phyloP scores from a whole-genome alignment of 2,113 vertebrate genomes.

The Fulmarus glacialis region DNA sequence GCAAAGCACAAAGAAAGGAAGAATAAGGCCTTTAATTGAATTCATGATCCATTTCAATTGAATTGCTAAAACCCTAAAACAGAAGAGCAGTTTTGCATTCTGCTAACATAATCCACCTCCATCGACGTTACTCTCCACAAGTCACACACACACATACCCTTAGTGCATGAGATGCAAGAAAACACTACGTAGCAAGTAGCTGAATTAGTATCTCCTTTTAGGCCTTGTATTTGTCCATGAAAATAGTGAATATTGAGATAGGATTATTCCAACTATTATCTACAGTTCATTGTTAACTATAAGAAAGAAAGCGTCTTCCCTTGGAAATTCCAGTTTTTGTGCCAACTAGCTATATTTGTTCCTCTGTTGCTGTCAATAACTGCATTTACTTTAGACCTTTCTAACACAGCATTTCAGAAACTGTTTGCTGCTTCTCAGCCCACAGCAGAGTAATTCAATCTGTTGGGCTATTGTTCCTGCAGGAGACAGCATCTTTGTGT shows the following conservation, averaged over 20 bases:
- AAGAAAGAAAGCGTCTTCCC: background rate
- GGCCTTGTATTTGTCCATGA: background rate
- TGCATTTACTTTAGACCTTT: background rate
- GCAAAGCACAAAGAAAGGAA: slow-evolving; percentile 13
- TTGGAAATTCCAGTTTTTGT: background rate
- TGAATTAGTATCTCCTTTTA: background rate
- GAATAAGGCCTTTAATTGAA: slow-evolving; percentile 56
- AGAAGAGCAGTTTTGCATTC: slow-evolving; percentile 37
- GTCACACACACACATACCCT: background rate
- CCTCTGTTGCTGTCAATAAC: background rate
- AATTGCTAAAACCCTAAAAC: slow-evolving; percentile 2
- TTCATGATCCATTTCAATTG: slow-evolving; percentile 42
- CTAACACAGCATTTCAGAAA: background rate
- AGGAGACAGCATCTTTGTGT: background rate
- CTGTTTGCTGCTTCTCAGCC: background rate
- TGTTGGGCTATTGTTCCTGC: background rate
- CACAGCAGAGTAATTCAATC: background rate
- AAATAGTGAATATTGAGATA: background rate
- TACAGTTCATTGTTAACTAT: background rate
- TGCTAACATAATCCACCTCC: slow-evolving; percentile 53
- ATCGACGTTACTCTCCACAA: background rate
- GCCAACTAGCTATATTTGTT: background rate
- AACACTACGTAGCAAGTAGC: background rate
- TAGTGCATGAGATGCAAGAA: background rate
- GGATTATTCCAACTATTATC: background rate